Evolutionary conservation across 2,797 vertebrate species (phyloP).

Genomic region (Argentina silus): DNA sequence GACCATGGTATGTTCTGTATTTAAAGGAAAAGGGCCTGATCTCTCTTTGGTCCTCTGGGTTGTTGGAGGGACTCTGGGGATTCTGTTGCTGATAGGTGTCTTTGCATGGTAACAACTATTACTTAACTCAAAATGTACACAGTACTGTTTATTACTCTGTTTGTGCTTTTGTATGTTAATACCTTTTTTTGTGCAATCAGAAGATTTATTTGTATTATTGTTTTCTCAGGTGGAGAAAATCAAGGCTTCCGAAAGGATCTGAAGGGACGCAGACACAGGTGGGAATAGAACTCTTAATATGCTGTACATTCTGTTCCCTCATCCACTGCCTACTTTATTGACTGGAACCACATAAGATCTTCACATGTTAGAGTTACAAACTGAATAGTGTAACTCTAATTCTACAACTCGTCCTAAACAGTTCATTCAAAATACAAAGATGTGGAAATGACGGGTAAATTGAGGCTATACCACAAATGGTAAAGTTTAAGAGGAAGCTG

Average conservation of each 20-base stretch:
- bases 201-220: background rate
- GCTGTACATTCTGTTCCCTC: background rate
- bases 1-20: background rate
- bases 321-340: too few relatives aligned
- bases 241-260: background rate
- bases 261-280: conserved; percentile 3
- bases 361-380: background rate
- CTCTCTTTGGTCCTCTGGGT: background rate
- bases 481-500: too few relatives aligned
- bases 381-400: too few relatives aligned
- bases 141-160: background rate
- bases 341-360: too few relatives aligned
- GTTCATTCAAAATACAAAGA: too few relatives aligned
- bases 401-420: too few relatives aligned
- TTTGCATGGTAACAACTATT: conserved; percentile 30
- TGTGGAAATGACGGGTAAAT: too few relatives aligned
- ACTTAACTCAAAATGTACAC: background rate
- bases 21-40: background rate
- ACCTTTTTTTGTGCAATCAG: background rate
- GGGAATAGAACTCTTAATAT: background rate
- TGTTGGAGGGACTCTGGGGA: conserved; percentile 30
- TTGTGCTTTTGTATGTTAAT: background rate
- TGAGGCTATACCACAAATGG: too few relatives aligned
- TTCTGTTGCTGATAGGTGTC: conserved; percentile 13
- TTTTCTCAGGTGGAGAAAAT: conserved; percentile 13